These are phyloP conservation scores for Drosophila santomea DNA, from an alignment of 1,140 invertebrate species.

Conservation along the genomic window DNA sequence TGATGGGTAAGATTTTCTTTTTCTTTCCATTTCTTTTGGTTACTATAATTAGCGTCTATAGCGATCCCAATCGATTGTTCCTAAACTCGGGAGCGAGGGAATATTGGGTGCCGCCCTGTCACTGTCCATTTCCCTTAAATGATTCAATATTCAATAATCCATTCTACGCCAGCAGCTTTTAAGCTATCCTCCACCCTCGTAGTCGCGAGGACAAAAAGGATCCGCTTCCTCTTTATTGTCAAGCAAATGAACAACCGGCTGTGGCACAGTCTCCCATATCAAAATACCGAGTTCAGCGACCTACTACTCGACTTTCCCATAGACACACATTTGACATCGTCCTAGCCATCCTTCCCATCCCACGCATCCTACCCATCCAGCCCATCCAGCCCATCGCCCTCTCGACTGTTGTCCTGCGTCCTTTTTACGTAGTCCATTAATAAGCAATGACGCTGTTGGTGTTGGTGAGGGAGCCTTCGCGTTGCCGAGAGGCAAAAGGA, in stretches of 20 bases:
- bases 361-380: background rate
- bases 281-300: conserved; percentile 54
- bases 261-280: background rate
- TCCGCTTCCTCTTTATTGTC: conserved; percentile 19
- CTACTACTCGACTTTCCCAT: conserved; percentile 43
- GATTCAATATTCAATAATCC: conserved; percentile 22
- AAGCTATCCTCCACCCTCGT: background rate
- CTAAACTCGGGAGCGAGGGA: background rate
- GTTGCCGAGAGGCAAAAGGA: conserved; percentile 4
- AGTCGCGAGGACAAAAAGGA: no score
- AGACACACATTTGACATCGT: conserved; percentile 30
- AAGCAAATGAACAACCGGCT: conserved; percentile 33
- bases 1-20: conserved; percentile 14
- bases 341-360: no score
- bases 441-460: conserved; percentile 51
- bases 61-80: background rate
- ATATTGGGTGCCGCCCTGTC: background rate
- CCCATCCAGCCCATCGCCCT: background rate
- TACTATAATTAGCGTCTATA: conserved; percentile 19
- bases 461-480: conserved; percentile 16
- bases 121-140: conserved; percentile 7
- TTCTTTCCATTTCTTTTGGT: conserved; percentile 11
- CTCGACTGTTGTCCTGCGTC: background rate
- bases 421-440: conserved; percentile 41
- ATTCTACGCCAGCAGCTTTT: background rate